Conservation (phyloP, 2,888 invertebrate species). For the Agriotes lineatus region DNA sequence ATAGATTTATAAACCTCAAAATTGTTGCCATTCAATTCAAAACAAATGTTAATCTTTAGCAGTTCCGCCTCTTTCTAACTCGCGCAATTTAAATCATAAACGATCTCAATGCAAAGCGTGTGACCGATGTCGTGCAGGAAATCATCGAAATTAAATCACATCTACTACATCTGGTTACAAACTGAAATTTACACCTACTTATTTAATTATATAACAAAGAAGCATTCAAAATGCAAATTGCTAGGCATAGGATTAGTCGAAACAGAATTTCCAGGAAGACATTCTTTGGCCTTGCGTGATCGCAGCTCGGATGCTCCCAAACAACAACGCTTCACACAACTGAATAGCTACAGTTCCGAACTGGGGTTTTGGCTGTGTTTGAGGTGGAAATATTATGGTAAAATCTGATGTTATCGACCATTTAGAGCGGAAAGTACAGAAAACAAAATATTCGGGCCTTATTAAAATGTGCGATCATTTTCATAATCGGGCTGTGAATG, state of each 20-base stretch:
- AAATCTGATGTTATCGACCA: background rate
- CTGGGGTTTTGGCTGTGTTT: too few species aligned
- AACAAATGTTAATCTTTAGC: too few species aligned
- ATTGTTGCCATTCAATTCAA: too few species aligned
- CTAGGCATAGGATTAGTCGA: background rate
- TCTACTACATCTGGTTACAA: background rate
- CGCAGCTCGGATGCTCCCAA: background rate
- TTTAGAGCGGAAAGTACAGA: background rate
- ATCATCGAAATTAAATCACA: background rate
- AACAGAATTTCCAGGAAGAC: constrained; percentile 23
- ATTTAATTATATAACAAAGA: constrained; percentile 18
- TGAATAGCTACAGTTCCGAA: background rate
- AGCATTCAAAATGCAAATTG: constrained; percentile 22
- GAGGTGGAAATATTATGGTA: constrained; percentile 4
- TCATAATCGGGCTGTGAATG: constrained; percentile 9
- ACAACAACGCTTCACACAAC: background rate
- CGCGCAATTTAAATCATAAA: background rate
- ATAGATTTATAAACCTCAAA: too few species aligned
- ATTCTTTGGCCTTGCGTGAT: constrained; percentile 26
- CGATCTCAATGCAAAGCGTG: background rate
- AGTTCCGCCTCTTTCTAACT: too few species aligned
- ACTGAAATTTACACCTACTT: constrained; percentile 20
- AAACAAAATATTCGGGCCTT: constrained; percentile 11
- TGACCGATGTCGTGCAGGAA: background rate
- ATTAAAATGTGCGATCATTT: constrained; percentile 11